These are phyloP conservation scores for Pelagia noctiluca DNA, from an alignment of 30 jellyfish, hydroid and myxozoan genomes.

Conservation along the genomic window DNA sequence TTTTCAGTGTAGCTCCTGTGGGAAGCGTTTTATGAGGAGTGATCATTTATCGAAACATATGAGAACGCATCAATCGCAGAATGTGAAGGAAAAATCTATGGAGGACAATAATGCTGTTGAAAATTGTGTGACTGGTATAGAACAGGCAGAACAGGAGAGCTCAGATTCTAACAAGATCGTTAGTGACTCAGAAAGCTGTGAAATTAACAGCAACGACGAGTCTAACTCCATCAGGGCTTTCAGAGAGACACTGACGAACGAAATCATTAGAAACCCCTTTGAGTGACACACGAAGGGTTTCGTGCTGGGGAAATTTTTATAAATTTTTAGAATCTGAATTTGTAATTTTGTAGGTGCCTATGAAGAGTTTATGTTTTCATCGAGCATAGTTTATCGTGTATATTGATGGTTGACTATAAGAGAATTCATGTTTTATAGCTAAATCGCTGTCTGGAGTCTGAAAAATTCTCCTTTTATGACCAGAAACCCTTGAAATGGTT, in stretches of 20 bases:
- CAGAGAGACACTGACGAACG: constrained; percentile 42
- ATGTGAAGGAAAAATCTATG: constrained; percentile 44
- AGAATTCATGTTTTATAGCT: too few relatives aligned
- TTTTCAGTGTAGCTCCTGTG: constrained; percentile 97
- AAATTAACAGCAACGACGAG: neutral
- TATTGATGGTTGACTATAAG: too few relatives aligned
- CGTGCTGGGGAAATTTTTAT: constrained; percentile 9
- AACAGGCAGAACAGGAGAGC: constrained; percentile 53
- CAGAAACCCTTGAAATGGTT: too few relatives aligned
- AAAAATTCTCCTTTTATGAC: too few relatives aligned
- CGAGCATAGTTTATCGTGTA: too few relatives aligned
- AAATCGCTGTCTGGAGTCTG: too few relatives aligned
- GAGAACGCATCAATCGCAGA: constrained; percentile 97
- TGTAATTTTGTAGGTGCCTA: too few relatives aligned
- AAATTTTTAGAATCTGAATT: neutral
- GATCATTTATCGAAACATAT: constrained; percentile 98
- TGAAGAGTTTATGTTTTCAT: too few relatives aligned
- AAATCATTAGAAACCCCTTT: constrained; percentile 67
- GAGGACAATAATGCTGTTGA: constrained; percentile 54
- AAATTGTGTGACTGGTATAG: constrained; percentile 19
- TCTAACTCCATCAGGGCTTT: neutral
- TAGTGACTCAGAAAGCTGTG: constrained; percentile 36
- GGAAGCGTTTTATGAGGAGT: constrained; percentile 95
- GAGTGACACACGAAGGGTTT: constrained; percentile 45
- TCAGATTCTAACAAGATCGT: constrained; percentile 7